These are phyloP conservation scores for Hipposideros larvatus DNA, from an alignment of 2,797 vertebrate genomes.

Conservation along the genomic window DNA sequence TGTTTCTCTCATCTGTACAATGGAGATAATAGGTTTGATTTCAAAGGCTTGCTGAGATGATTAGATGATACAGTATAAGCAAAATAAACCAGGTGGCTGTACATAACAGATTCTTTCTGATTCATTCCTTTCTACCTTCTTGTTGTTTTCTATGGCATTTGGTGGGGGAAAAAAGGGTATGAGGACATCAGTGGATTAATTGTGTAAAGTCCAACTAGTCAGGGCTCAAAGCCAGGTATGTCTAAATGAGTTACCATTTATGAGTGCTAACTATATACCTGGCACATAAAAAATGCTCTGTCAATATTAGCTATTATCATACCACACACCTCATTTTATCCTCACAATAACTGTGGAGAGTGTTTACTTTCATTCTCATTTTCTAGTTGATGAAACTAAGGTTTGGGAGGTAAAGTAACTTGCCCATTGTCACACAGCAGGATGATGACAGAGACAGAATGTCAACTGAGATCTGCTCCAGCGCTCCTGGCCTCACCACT, in stretches of 20 bases:
- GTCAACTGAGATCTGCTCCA: neutral
- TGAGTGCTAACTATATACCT: neutral
- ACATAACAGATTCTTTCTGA: neutral
- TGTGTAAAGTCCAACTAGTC: constrained; percentile 28
- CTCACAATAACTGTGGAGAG: neutral
- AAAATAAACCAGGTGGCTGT: neutral
- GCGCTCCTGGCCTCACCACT: neutral
- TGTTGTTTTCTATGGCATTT: constrained; percentile 45
- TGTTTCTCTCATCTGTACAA: constrained; percentile 42
- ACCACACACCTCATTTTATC: constrained; percentile 50
- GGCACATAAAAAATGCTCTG: constrained; percentile 53
- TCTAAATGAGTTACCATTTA: constrained; percentile 4
- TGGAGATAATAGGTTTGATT: neutral
- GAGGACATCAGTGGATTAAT: constrained; percentile 20
- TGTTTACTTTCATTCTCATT: constrained; percentile 59
- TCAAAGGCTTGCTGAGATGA: constrained; percentile 28
- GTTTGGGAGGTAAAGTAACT: neutral
- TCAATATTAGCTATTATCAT: constrained; percentile 53
- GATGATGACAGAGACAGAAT: neutral
- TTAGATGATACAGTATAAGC: neutral
- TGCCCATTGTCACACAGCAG: neutral
- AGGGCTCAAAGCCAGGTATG: constrained; percentile 25
- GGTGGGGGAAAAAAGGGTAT: neutral
- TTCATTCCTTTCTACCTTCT: neutral
- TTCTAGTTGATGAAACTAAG: constrained; percentile 54